A percentile compares a stretch with the other conserved stretches of the same genome.
These are phyloP conservation scores for Laupala kohalensis DNA, from an alignment of 1,140 invertebrate species.

Conservation along the genomic window DNA sequence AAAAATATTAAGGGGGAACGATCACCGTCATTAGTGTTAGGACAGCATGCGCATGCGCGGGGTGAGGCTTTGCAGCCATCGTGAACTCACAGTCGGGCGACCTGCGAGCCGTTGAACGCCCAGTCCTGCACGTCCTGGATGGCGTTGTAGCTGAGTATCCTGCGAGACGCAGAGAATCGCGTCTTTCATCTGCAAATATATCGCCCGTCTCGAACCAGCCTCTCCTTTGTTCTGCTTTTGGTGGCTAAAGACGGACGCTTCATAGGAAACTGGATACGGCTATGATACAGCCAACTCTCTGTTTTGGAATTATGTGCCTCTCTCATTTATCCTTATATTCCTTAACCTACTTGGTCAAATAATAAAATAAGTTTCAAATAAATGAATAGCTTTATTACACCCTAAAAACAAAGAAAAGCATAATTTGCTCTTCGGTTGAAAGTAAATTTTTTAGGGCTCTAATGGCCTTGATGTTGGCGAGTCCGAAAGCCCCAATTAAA, in stretches of 20 bases:
- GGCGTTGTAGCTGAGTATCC: slow-evolving; percentile 24
- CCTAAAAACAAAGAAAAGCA: too few relatives aligned
- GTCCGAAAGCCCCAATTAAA: too few relatives aligned
- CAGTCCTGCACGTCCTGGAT: slow-evolving; percentile 28
- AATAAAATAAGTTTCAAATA: not conserved
- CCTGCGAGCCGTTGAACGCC: slow-evolving; percentile 30
- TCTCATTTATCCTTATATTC: not conserved
- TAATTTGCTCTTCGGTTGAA: too few relatives aligned
- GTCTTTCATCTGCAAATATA: not conserved
- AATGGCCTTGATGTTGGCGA: too few relatives aligned
- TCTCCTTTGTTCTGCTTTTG: not conserved
- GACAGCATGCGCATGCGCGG: too few relatives aligned
- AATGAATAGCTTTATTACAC: too few relatives aligned
- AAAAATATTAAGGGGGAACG: too few relatives aligned
- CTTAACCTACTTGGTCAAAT: not conserved
- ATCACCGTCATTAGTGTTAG: too few relatives aligned
- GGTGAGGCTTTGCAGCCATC: not conserved
- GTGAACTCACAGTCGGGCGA: slow-evolving; percentile 28
- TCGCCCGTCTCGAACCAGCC: not conserved
- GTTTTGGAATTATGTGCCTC: not conserved
- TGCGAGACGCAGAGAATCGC: slow-evolving; percentile 1
- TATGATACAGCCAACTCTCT: not conserved
- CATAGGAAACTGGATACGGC: not conserved
- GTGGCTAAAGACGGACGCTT: not conserved
- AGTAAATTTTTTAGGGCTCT: too few relatives aligned